phyloP scores from a whole-genome alignment of 2,888 invertebrate genomes.

The Acrobasis repandana region DNA sequence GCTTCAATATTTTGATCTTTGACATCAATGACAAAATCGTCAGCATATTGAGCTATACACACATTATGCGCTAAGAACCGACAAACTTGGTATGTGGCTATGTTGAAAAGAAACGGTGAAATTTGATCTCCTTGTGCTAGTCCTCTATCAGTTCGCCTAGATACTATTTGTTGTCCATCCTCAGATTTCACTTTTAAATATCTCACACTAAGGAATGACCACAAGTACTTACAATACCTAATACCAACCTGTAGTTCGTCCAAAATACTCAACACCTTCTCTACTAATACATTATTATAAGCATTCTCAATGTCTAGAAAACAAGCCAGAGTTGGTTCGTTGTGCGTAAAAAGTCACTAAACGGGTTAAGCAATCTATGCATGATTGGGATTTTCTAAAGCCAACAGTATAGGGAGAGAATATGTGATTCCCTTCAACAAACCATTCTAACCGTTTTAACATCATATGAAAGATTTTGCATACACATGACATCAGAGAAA shows the following conservation, averaged over 20 bases:
- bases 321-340: constrained; percentile 20
- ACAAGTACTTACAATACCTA: constrained; percentile 11
- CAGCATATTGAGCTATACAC: constrained; percentile 15
- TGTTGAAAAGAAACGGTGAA: constrained; percentile 19
- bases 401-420: constrained; percentile 25
- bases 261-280: neutral
- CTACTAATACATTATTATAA: neutral
- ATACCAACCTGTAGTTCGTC: constrained; percentile 5
- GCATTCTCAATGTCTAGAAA: constrained; percentile 2
- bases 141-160: constrained; percentile 7
- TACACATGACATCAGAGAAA: constrained; percentile 31
- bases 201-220: constrained; percentile 15
- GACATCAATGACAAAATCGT: constrained; percentile 12
- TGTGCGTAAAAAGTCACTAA: constrained; percentile 26
- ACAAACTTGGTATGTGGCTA: constrained; percentile 19
- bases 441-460: constrained; percentile 33
- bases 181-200: constrained; percentile 1
- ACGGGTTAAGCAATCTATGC: constrained; percentile 23
- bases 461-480: constrained; percentile 35
- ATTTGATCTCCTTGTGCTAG: constrained; percentile 18
- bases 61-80: constrained; percentile 6
- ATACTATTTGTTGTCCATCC: neutral
- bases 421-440: constrained; percentile 27
- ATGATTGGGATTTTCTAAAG: constrained; percentile 26
- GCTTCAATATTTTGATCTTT: constrained; percentile 1